phyloP scores from a whole-genome alignment of 1,140 invertebrate species.

The Solenopsis fugax region DNA sequence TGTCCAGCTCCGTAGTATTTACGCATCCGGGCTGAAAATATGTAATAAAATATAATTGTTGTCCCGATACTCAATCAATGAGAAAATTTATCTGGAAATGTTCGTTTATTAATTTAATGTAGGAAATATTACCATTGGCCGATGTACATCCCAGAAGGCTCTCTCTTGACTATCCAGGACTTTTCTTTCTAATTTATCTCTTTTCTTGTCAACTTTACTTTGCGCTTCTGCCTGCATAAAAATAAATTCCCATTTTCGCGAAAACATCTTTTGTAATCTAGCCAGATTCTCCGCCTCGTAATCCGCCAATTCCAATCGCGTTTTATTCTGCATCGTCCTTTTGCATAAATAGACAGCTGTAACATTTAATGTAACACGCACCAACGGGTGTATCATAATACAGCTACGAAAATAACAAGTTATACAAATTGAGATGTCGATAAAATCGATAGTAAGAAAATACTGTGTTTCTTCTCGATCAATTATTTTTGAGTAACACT shows the following conservation, averaged over 20 bases:
- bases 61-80: not conserved
- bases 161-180: slow-evolving; percentile 99
- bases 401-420: not conserved
- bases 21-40: slow-evolving; percentile 96
- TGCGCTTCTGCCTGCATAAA: slow-evolving; percentile 98
- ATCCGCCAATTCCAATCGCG: slow-evolving; percentile 97
- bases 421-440: not conserved
- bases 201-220: slow-evolving; percentile 98
- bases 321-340: slow-evolving; percentile 99
- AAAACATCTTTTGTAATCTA: slow-evolving; percentile 99
- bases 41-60: not conserved
- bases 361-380: slow-evolving; percentile 55
- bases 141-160: slow-evolving; percentile 99
- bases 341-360: slow-evolving; percentile 99
- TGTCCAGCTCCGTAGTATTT: slow-evolving; percentile 99
- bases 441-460: not conserved
- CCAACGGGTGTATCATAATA: not conserved
- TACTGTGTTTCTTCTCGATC: not conserved
- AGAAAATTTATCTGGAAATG: not conserved
- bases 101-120: not conserved
- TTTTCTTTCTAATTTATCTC: slow-evolving; percentile 99
- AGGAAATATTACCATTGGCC: slow-evolving; percentile 93
- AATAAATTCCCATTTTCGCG: slow-evolving; percentile 99
- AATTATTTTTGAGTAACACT: not conserved
- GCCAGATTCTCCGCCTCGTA: slow-evolving; percentile 99